Base-by-base conservation (phyloP, 2,113 vertebrate genomes). In the Orientallactaga bullata region DNA sequence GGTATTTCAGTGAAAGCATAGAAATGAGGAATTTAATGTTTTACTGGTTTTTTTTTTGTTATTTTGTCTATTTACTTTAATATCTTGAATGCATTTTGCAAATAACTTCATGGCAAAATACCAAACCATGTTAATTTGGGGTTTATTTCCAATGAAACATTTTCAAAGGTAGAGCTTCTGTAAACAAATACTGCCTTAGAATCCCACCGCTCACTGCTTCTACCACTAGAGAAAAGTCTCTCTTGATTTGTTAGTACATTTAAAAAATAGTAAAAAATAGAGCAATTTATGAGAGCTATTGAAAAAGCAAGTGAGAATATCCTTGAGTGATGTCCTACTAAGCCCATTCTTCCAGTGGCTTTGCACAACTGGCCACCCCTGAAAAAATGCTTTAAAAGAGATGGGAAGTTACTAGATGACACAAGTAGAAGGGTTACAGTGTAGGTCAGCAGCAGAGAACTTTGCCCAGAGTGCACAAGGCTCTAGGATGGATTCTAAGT, bases 121-220 rank as follows among this genome's bases (percentile, higher is more conserved):
- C 3, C 23, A 17, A 60, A 55, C 35, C 58, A 7, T 47, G 5
- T 60, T 78, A 35, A 4, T 37, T 77, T 73, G 26, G 77, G 12
- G 18, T 55, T 35, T 66, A 47, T 35, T 85, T 87, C 42, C 61
- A n/a, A 94, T 77, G 69, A 81, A 80, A 61, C 9, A 11, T 58
- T 72, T 89, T 73, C 61, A 32, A 16, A 60, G 35, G 35, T 3
- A 18, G 35, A n/a, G 13, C 17, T 30, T 47, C 3, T 61, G 6
- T 17, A 7, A n/a, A 8, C 28, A 82, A 86, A n/a, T 0, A 2
- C 58, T 32, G 0, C 7, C 9, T 0, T 9, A 20, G 55, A 13
- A 42, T 1, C 42, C 68, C 5, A n/a, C 16, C 8, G 23, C 15
- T n/a, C 30, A 28, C 18, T 47, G 12, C 28, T 80, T 35, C 7